Conservation (phyloP, 2,888 invertebrate genomes). For the Ochropacha duplaris region DNA sequence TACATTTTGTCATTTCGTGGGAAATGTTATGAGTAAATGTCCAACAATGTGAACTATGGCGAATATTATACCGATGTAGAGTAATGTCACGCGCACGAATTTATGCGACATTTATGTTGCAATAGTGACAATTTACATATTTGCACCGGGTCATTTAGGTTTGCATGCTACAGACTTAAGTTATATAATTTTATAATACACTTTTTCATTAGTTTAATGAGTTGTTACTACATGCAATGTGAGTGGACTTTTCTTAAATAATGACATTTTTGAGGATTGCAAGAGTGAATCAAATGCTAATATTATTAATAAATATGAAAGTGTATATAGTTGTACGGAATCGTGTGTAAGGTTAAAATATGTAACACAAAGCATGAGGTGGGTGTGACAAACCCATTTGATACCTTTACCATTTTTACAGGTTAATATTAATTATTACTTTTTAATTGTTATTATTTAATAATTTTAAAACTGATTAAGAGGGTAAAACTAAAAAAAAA, state of each 20-base stretch:
- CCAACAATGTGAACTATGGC: conserved; percentile 11
- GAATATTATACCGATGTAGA: conserved; percentile 16
- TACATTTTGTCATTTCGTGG: conserved; percentile 71
- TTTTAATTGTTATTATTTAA: no score
- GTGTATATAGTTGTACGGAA: no score
- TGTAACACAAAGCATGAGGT: no score
- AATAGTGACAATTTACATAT: conserved; percentile 15
- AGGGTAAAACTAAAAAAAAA: no score
- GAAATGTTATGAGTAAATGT: conserved; percentile 45
- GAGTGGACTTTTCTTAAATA: not conserved
- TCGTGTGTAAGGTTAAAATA: no score
- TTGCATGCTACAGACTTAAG: not conserved
- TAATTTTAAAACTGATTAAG: no score
- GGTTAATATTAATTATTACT: no score
- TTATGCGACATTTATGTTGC: conserved; percentile 30
- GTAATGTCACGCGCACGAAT: conserved; percentile 33
- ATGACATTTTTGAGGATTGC: no score
- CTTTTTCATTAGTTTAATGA: not conserved
- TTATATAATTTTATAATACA: conserved; percentile 6
- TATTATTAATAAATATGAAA: no score
- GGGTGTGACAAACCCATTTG: no score
- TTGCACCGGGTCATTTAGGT: conserved; percentile 2
- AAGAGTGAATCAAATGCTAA: no score
- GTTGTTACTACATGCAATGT: not conserved
- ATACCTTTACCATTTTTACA: no score